Conservation (phyloP, 2,888 invertebrate species). For the Luffia ferchaultella region DNA sequence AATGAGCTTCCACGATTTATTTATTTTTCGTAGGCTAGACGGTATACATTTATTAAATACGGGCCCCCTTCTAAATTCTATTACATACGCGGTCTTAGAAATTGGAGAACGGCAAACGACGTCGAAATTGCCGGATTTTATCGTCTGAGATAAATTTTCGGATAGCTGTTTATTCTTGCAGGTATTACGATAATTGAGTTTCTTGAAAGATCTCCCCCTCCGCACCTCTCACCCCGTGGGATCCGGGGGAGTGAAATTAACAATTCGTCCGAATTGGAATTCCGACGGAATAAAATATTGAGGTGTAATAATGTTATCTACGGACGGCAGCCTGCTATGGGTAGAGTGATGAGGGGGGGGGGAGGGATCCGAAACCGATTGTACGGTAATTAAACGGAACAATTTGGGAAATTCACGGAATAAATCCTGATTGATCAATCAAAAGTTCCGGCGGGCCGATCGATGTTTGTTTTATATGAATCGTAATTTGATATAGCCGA, state of each 20-base stretch:
- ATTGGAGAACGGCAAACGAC: neutral
- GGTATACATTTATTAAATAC: neutral
- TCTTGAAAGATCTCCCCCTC: conserved; percentile 22
- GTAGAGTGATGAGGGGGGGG: neutral
- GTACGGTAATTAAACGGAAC: neutral
- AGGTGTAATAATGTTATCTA: conserved; percentile 9
- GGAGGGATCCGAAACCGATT: neutral
- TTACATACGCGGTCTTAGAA: neutral
- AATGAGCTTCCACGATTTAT: neutral
- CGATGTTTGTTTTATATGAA: neutral
- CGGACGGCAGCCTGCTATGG: conserved; percentile 1
- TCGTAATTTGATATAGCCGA: no score
- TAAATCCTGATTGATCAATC: neutral
- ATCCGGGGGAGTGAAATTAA: conserved; percentile 42
- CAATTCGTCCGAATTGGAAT: conserved; percentile 35
- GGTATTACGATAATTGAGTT: conserved; percentile 47
- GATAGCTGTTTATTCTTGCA: conserved; percentile 35
- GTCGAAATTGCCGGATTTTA: conserved; percentile 6
- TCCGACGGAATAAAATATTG: conserved; percentile 16
- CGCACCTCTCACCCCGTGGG: neutral
- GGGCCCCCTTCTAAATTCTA: neutral
- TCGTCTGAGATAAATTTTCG: conserved; percentile 27
- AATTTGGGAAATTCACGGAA: neutral
- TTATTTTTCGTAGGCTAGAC: neutral
- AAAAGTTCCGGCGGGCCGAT: neutral